Percentiles rank a stretch among this genome's conserved stretches.
Conservation (phyloP, 2,888 invertebrate species). For the Sphecodes monilicornis region DNA sequence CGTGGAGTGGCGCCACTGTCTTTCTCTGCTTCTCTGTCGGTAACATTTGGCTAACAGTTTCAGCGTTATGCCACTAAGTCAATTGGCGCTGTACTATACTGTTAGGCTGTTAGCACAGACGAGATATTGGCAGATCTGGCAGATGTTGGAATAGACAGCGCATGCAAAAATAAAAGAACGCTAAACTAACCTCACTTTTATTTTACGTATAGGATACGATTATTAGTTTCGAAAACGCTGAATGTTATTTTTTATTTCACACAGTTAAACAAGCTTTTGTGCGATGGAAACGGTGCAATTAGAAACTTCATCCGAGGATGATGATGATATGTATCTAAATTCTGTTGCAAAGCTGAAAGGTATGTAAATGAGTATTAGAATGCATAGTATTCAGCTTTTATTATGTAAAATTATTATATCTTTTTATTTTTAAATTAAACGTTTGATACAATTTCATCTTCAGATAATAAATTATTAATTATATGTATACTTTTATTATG, state of each 20-base stretch:
- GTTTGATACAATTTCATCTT: neutral
- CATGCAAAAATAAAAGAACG: neutral
- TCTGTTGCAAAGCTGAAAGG: constrained; percentile 64
- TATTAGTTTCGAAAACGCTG: neutral
- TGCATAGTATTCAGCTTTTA: neutral
- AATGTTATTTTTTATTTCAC: neutral
- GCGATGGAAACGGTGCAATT: constrained; percentile 33
- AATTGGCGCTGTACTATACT: no score
- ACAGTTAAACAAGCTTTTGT: neutral
- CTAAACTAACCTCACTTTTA: constrained; percentile 30
- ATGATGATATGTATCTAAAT: constrained; percentile 58
- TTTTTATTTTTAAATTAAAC: neutral
- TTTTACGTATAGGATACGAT: neutral
- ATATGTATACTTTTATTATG: neutral
- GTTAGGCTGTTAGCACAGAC: no score
- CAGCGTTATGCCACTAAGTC: no score
- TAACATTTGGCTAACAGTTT: no score
- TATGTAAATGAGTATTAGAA: constrained; percentile 14
- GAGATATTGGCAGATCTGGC: no score
- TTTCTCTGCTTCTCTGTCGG: no score
- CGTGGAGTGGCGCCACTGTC: no score
- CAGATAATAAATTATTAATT: neutral
- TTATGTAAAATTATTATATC: neutral
- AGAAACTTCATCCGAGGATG: constrained; percentile 58
- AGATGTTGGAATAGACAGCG: no score